These are phyloP conservation scores for Hydra vulgaris DNA, from an alignment of 30 jellyfish, hydroid and myxozoan species.

Conservation along the genomic window DNA sequence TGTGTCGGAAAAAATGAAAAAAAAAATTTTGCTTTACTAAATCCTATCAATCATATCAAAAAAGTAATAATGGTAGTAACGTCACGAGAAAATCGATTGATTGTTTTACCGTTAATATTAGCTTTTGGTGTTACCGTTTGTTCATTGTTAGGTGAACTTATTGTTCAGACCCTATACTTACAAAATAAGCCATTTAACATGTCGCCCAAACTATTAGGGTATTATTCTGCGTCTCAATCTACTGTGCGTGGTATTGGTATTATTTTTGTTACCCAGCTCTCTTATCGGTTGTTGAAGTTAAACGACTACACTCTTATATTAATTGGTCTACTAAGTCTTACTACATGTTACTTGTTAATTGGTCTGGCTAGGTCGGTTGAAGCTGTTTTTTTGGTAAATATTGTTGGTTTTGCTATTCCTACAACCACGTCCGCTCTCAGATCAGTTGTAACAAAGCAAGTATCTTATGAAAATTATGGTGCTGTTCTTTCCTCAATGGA, in stretches of 20 bases:
- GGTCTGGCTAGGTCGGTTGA: slow-evolving; percentile 43
- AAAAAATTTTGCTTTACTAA: background rate
- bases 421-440: slow-evolving; percentile 57
- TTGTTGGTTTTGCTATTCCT: slow-evolving; percentile 60
- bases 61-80: slow-evolving; percentile 28
- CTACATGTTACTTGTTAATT: slow-evolving; percentile 34
- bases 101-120: slow-evolving; percentile 40
- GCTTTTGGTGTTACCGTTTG: slow-evolving; percentile 63
- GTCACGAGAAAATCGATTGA: slow-evolving; percentile 17
- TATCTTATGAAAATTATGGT: slow-evolving; percentile 68
- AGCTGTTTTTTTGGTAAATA: slow-evolving; percentile 47
- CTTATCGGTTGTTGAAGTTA: slow-evolving; percentile 36
- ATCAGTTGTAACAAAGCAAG: slow-evolving; percentile 59
- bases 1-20: background rate
- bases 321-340: slow-evolving; percentile 61
- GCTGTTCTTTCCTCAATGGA: slow-evolving; percentile 62
- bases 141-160: slow-evolving; percentile 62
- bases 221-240: slow-evolving; percentile 40
- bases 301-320: slow-evolving; percentile 42
- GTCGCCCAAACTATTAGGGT: slow-evolving; percentile 60
- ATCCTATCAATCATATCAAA: slow-evolving; percentile 39
- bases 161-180: slow-evolving; percentile 48
- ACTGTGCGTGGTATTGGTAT: slow-evolving; percentile 64
- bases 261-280: slow-evolving; percentile 50
- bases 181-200: slow-evolving; percentile 56